Percentiles rank a stretch among this genome's conserved stretches.
Evolutionary conservation across 2,113 vertebrate species (phyloP).

Genomic region (Microcebus lehilahytsara): DNA sequence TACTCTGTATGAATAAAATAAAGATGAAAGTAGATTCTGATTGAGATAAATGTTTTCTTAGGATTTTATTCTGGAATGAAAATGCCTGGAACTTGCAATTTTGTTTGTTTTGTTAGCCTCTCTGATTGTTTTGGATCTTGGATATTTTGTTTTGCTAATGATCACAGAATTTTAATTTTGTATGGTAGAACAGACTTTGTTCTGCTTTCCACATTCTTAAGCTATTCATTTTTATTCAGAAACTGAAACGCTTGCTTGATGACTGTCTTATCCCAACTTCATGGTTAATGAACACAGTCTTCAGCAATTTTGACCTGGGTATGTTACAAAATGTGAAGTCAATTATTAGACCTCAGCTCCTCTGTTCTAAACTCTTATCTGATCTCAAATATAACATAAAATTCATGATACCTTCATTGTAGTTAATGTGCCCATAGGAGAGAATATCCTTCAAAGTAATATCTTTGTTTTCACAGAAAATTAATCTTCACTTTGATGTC

Average conservation of each 20-base stretch:
- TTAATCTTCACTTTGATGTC: neutral
- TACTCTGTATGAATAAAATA: neutral
- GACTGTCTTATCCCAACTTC: neutral
- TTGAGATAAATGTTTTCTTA: neutral
- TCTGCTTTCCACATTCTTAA: neutral
- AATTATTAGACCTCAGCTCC: neutral
- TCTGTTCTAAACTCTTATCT: neutral
- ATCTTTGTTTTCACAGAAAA: neutral
- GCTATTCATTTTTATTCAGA: neutral
- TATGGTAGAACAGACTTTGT: neutral
- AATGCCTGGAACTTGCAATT: neutral
- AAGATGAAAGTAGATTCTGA: neutral
- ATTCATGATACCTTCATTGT: neutral
- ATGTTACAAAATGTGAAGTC: neutral
- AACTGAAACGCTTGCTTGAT: neutral
- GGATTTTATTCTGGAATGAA: neutral
- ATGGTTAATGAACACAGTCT: neutral
- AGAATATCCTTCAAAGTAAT: neutral
- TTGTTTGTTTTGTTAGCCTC: neutral
- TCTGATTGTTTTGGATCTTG: slow-evolving; percentile 7
- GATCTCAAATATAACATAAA: neutral
- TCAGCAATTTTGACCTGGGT: neutral
- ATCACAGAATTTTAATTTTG: neutral
- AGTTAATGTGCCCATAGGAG: neutral
- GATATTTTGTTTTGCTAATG: neutral